Percentiles rank a stretch among this genome's conserved stretches.
These are phyloP conservation scores for Clupea harengus DNA, from an alignment of 2,113 vertebrate species.

Conservation along the genomic window DNA sequence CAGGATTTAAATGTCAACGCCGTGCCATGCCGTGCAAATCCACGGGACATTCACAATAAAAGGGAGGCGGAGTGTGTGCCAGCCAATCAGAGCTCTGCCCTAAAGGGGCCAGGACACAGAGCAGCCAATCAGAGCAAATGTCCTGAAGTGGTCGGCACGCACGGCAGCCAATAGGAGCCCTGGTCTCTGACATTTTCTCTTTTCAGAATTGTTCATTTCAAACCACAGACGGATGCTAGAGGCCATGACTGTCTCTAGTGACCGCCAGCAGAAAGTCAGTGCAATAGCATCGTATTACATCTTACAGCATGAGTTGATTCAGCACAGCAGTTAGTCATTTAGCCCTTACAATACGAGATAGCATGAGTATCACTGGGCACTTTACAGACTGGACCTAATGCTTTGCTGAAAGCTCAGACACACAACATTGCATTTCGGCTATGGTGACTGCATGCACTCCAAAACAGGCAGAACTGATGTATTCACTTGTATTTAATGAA, in stretches of 20 bases:
- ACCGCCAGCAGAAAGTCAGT: not conserved
- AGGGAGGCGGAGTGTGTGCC: conserved; percentile 32
- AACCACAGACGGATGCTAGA: not conserved
- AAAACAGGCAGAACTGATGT: not conserved
- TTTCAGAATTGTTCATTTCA: not conserved
- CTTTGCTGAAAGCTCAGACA: not conserved
- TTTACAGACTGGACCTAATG: not conserved
- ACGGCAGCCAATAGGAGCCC: not conserved
- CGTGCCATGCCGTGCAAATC: conserved; percentile 45
- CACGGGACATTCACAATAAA: conserved; percentile 34
- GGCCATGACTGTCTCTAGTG: not conserved
- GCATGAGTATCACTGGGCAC: not conserved
- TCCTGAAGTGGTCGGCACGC: conserved; percentile 7
- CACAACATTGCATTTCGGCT: not conserved
- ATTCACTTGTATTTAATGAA: not conserved
- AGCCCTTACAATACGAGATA: not conserved
- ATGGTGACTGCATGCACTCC: not conserved
- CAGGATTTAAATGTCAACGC: conserved; percentile 52
- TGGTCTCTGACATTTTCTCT: not conserved
- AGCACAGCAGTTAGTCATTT: no score
- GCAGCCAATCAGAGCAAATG: conserved; percentile 29
- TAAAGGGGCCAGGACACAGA: conserved; percentile 35
- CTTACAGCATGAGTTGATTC: not conserved
- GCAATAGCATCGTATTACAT: not conserved
- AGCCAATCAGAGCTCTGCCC: conserved; percentile 28